phyloP scores from a whole-genome alignment of 2,888 invertebrate genomes.

The Crossocerus cetratus region DNA sequence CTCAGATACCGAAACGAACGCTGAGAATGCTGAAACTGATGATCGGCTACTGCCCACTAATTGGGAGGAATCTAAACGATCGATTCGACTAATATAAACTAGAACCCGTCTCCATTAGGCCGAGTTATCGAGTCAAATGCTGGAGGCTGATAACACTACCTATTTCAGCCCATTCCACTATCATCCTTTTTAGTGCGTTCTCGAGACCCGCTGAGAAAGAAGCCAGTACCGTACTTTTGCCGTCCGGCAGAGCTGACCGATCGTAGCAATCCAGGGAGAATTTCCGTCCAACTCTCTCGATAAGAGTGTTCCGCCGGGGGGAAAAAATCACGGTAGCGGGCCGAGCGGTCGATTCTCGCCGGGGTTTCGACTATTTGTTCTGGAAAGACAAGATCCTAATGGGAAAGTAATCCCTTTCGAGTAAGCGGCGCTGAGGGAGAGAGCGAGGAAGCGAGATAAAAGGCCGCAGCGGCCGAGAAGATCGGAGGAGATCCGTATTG shows the following conservation, averaged over 20 bases:
- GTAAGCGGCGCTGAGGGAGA: conserved; percentile 45
- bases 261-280: not conserved
- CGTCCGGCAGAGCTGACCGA: not conserved
- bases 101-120: not conserved
- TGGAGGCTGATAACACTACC: not conserved
- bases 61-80: not conserved
- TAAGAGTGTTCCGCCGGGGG: conserved; percentile 30
- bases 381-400: conserved; percentile 68
- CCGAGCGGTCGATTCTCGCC: conserved; percentile 40
- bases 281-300: conserved; percentile 23
- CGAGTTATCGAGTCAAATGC: not conserved
- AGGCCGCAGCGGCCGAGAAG: conserved; percentile 26
- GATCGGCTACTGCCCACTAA: not conserved
- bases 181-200: not conserved
- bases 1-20: too few species aligned
- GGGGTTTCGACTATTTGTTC: conserved; percentile 67
- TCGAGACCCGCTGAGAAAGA: not conserved
- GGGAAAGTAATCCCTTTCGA: conserved; percentile 71
- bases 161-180: not conserved
- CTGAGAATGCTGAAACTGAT: not conserved
- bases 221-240: not conserved
- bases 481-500: conserved; percentile 51
- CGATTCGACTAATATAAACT: not conserved
- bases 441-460: conserved; percentile 33
- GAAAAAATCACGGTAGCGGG: conserved; percentile 39